phyloP scores from a whole-genome alignment of 2,113 vertebrate species.

The Cyanistes caeruleus region DNA sequence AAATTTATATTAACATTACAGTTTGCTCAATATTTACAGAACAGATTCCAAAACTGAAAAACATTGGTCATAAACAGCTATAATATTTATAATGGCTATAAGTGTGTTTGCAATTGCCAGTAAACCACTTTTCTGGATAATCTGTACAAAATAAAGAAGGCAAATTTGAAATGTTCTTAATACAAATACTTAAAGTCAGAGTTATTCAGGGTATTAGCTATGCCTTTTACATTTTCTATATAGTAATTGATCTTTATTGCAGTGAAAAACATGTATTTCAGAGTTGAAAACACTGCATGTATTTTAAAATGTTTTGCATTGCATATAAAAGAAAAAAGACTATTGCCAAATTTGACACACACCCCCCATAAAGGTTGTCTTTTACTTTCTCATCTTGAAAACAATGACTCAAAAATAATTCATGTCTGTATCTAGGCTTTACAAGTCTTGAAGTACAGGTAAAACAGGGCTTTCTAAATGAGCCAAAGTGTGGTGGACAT shows the following conservation, averaged over 20 bases:
- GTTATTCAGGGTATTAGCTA: not conserved
- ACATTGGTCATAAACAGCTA: not conserved
- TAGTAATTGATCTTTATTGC: not conserved
- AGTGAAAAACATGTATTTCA: not conserved
- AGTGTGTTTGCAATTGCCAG: not conserved
- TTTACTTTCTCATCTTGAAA: not conserved
- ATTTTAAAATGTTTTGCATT: not conserved
- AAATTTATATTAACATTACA: not conserved
- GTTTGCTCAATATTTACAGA: constrained; percentile 31
- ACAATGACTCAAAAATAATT: not conserved
- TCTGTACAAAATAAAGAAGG: not conserved
- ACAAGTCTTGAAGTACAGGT: not conserved
- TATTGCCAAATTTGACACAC: not conserved
- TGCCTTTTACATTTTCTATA: not conserved
- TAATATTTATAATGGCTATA: not conserved
- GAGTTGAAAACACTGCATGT: not conserved
- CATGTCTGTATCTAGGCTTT: not conserved
- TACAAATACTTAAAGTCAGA: not conserved
- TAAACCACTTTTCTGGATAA: not conserved
- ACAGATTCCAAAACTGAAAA: not conserved
- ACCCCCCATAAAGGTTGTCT: not conserved
- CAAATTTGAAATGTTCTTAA: not conserved
- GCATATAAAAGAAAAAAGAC: not conserved
- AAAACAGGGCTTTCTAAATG: not conserved
- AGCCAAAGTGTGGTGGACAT: not conserved